These are phyloP conservation scores for Campoplex capitator DNA, from an alignment of 2,888 invertebrate species.

Conservation along the genomic window DNA sequence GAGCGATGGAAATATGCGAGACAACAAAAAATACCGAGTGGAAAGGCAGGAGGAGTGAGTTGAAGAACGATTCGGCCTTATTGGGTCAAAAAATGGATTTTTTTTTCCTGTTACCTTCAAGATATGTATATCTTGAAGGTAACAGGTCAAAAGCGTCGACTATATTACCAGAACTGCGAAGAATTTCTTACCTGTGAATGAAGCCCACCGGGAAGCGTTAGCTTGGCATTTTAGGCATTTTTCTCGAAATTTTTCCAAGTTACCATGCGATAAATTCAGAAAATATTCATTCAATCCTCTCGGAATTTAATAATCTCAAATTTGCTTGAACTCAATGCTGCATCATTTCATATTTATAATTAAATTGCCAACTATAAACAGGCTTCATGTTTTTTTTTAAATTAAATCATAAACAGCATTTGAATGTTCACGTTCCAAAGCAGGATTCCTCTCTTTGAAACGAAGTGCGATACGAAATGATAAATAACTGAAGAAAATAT, in stretches of 20 bases:
- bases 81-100: conserved; percentile 7
- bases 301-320: too few species aligned
- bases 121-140: neutral
- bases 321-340: too few species aligned
- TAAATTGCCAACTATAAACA: too few species aligned
- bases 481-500: too few species aligned
- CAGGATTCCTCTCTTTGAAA: too few species aligned
- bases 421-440: too few species aligned
- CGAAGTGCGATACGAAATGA: too few species aligned
- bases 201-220: neutral
- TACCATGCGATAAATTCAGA: neutral
- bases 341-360: too few species aligned
- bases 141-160: neutral
- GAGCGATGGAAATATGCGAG: conserved; percentile 19
- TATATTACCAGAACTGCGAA: neutral
- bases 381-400: too few species aligned
- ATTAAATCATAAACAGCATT: too few species aligned
- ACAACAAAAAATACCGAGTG: neutral
- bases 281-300: neutral
- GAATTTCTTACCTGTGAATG: neutral
- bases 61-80: neutral
- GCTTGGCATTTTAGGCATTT: neutral
- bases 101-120: neutral
- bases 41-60: neutral
- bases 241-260: neutral